A percentile compares a stretch with the other conserved stretches of the same genome.
Evolutionary conservation across 2,113 vertebrate genomes (phyloP).

Genomic region (Serilophus lunatus): DNA sequence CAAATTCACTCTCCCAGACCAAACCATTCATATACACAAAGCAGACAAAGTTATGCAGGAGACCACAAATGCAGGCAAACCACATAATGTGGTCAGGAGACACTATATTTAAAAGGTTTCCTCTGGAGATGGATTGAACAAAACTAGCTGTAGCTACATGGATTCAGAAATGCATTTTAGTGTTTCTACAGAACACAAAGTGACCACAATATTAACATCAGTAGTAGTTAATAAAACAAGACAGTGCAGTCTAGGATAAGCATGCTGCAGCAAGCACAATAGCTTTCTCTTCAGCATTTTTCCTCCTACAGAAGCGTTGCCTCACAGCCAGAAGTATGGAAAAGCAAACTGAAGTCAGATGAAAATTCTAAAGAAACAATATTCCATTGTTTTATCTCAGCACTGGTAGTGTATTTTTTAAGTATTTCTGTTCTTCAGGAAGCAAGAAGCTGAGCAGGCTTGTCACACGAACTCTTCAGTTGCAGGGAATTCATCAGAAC

Average conservation of each 20-base stretch:
- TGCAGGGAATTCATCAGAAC: neutral
- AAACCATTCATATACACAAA: neutral
- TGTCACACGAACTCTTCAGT: neutral
- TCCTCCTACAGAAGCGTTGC: neutral
- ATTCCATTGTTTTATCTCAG: neutral
- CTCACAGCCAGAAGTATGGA: neutral
- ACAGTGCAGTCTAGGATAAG: neutral
- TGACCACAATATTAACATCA: neutral
- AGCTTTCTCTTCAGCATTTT: neutral
- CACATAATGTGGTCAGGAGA: neutral
- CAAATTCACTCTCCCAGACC: neutral
- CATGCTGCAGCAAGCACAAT: neutral
- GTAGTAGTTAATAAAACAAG: neutral
- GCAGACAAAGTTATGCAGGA: neutral
- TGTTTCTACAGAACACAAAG: neutral
- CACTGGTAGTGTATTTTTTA: neutral
- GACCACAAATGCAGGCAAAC: neutral
- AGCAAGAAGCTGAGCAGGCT: neutral
- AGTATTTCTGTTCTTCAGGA: neutral
- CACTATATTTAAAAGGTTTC: neutral
- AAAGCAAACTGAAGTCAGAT: neutral
- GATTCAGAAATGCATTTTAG: neutral
- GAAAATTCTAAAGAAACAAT: neutral
- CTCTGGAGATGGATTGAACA: neutral
- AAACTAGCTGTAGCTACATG: neutral